Percentiles rank a stretch among this genome's conserved stretches.
These are phyloP conservation scores for Hedya salicella DNA, from an alignment of 2,888 invertebrate species.

Conservation along the genomic window DNA sequence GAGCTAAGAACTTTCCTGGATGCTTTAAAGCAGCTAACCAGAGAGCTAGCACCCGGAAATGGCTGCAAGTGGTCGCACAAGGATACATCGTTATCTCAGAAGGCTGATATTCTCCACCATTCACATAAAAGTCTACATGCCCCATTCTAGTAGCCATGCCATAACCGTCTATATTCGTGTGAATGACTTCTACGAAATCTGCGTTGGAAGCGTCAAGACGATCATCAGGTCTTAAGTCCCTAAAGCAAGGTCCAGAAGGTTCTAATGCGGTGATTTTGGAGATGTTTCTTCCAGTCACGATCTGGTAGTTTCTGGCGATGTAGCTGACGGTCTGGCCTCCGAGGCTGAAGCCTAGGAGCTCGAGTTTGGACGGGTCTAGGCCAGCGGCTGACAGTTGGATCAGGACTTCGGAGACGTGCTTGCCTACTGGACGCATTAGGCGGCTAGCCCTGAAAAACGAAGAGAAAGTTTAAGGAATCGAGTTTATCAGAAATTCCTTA, in stretches of 20 bases:
- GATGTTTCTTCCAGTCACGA: slow-evolving; percentile 67
- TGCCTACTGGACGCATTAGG: slow-evolving; percentile 79
- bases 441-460: slow-evolving; percentile 66
- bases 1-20: slow-evolving; percentile 68
- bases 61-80: slow-evolving; percentile 74
- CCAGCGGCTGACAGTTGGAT: slow-evolving; percentile 65
- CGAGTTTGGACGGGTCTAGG: slow-evolving; percentile 67
- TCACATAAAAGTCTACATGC: slow-evolving; percentile 75
- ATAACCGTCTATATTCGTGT: slow-evolving; percentile 78
- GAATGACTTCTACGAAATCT: slow-evolving; percentile 75
- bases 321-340: slow-evolving; percentile 76
- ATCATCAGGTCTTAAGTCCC: slow-evolving; percentile 60
- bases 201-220: slow-evolving; percentile 69
- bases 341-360: slow-evolving; percentile 76
- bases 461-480: neutral
- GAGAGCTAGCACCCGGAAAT: slow-evolving; percentile 67
- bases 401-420: slow-evolving; percentile 72
- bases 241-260: slow-evolving; percentile 78
- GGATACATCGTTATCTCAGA: slow-evolving; percentile 67
- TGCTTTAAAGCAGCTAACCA: slow-evolving; percentile 70
- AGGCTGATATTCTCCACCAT: slow-evolving; percentile 78
- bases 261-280: slow-evolving; percentile 74
- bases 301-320: slow-evolving; percentile 70
- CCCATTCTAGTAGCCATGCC: slow-evolving; percentile 78
- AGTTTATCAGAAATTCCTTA: too few species aligned